Conservation (phyloP, 2,888 invertebrate genomes). For the Cosmorhoe ocellata region DNA sequence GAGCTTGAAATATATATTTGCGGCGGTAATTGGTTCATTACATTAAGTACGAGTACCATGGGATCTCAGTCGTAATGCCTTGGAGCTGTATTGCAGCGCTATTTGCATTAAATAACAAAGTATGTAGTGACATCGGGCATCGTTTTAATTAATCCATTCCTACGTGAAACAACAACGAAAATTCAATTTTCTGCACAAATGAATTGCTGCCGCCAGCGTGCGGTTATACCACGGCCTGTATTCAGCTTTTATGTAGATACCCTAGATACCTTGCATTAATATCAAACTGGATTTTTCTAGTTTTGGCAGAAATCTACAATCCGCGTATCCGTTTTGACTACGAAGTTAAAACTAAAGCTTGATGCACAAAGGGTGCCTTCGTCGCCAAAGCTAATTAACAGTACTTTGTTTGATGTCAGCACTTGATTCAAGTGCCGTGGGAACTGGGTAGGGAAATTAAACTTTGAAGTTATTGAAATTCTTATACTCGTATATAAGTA, state of each 20-base stretch:
- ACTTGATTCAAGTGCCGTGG: too few species aligned
- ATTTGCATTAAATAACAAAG: slow-evolving; percentile 20
- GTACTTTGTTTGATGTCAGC: too few species aligned
- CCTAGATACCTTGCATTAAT: slow-evolving; percentile 1
- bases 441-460: too few species aligned
- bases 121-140: slow-evolving; percentile 39
- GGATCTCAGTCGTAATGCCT: not conserved
- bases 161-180: slow-evolving; percentile 55
- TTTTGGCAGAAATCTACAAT: not conserved
- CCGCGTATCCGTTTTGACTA: not conserved
- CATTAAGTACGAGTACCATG: not conserved
- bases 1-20: not conserved
- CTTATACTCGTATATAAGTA: too few species aligned
- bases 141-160: slow-evolving; percentile 60
- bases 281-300: not conserved
- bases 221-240: slow-evolving; percentile 33
- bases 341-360: not conserved
- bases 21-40: not conserved
- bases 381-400: slow-evolving; percentile 4
- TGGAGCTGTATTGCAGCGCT: not conserved
- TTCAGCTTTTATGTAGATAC: slow-evolving; percentile 5
- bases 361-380: not conserved
- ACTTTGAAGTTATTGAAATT: too few species aligned
- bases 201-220: slow-evolving; percentile 49
- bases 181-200: slow-evolving; percentile 71